Evolutionary conservation across 1,140 invertebrate species (phyloP).

Genomic region (Berghia stephanieae): DNA sequence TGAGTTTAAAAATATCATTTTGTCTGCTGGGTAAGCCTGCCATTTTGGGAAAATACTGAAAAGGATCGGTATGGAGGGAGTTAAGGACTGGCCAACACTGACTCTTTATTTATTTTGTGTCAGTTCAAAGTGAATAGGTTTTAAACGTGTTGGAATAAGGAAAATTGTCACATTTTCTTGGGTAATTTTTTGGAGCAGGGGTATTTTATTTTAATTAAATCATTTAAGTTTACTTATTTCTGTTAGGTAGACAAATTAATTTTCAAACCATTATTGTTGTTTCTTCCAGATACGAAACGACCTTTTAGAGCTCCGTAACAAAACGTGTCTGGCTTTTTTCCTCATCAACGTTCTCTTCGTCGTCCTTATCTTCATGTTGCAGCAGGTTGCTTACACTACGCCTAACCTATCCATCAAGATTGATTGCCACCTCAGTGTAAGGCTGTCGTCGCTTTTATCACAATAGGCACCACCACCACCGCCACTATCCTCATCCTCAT

Average conservation of each 20-base stretch:
- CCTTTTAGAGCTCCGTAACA: constrained; percentile 91
- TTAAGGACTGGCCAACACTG: no score
- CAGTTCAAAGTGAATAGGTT: no score
- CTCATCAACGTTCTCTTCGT: constrained; percentile 62
- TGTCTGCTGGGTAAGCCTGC: no score
- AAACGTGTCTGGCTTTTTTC: constrained; percentile 70
- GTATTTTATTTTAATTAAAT: not conserved
- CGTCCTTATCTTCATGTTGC: constrained; percentile 50
- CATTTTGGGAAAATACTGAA: no score
- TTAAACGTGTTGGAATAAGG: no score
- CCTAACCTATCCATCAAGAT: constrained; percentile 29
- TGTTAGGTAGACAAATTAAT: not conserved
- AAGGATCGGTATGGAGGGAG: no score
- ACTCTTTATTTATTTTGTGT: no score
- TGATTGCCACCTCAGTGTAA: not conserved
- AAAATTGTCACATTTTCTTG: no score
- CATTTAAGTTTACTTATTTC: not conserved
- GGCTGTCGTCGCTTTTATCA: not conserved
- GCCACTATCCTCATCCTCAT: not conserved
- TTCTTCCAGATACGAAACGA: constrained; percentile 71
- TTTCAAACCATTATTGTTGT: not conserved
- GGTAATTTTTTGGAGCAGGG: no score
- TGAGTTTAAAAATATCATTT: no score
- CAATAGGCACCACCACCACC: not conserved
- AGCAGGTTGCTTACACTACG: constrained; percentile 34